Evolutionary conservation across 2,888 invertebrate species (phyloP).

Genomic region (Tubiluchus corallicola): DNA sequence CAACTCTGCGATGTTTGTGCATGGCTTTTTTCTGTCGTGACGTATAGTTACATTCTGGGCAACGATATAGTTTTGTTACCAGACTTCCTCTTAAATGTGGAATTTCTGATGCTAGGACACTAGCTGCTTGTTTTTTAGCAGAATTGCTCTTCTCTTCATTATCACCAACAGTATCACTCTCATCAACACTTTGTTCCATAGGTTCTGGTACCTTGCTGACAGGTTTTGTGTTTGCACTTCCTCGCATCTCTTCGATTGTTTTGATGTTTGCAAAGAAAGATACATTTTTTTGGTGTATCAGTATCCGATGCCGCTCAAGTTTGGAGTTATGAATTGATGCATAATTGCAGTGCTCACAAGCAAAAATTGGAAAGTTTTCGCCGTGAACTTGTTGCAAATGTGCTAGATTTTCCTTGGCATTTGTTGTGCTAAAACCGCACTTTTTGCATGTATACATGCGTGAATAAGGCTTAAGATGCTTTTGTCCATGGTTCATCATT

Average conservation of each 20-base stretch:
- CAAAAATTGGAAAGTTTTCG: not conserved
- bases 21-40: not conserved
- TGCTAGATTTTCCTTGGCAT: not conserved
- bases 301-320: not conserved
- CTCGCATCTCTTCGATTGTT: no score
- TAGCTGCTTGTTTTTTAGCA: no score
- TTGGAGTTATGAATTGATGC: not conserved
- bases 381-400: not conserved
- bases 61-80: not conserved
- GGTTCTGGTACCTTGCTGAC: not conserved
- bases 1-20: not conserved
- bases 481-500: not conserved
- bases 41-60: not conserved
- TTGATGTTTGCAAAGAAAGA: not conserved
- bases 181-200: not conserved
- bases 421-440: conserved; percentile 1
- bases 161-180: not conserved
- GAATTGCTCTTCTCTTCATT: not conserved
- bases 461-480: not conserved
- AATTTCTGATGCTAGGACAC: no score
- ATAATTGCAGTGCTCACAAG: not conserved
- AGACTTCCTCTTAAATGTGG: not conserved
- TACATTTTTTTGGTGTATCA: not conserved
- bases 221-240: not conserved
- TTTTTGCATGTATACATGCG: conserved; percentile 1